Percentiles rank a stretch among this genome's conserved stretches.
Conservation (phyloP, 2,797 vertebrate species). For the Sebastes hopkinsi region DNA sequence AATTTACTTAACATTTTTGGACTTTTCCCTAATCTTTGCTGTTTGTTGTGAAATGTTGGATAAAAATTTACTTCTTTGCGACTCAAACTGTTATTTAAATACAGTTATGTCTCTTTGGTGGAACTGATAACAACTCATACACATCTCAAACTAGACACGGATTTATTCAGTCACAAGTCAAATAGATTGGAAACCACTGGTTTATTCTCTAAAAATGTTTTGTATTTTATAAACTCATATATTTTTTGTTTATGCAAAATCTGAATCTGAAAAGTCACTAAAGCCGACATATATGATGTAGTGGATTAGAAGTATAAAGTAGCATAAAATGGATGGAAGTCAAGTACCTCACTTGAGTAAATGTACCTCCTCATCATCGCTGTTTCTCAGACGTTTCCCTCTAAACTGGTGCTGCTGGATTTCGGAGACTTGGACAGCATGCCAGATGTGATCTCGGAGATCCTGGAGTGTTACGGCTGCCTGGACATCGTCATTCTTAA, state of each 20-base stretch:
- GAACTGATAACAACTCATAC: background rate
- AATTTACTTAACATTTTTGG: background rate
- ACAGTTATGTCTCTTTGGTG: background rate
- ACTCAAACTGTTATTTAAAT: background rate
- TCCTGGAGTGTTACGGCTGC: slow-evolving; percentile 92
- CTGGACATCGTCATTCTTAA: slow-evolving; percentile 93
- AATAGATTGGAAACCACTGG: background rate
- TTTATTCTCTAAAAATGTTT: background rate
- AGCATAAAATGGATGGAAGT: background rate
- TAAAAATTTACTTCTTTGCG: background rate
- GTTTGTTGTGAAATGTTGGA: background rate
- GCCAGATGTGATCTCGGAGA: slow-evolving; percentile 85
- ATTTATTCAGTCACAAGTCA: background rate
- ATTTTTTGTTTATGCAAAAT: background rate
- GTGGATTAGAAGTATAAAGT: background rate
- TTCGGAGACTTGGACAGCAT: slow-evolving; percentile 88
- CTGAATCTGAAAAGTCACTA: too few species aligned
- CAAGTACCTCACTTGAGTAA: background rate
- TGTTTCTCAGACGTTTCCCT: slow-evolving; percentile 87
- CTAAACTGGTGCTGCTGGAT: slow-evolving; percentile 91
- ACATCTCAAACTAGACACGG: background rate
- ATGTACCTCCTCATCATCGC: background rate
- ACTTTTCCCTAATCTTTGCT: background rate
- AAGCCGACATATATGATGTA: background rate
- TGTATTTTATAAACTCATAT: background rate